Percentiles rank a stretch among this genome's conserved stretches.
Evolutionary conservation across 2,113 vertebrate genomes (phyloP).

Genomic region (Nanorana parkeri): DNA sequence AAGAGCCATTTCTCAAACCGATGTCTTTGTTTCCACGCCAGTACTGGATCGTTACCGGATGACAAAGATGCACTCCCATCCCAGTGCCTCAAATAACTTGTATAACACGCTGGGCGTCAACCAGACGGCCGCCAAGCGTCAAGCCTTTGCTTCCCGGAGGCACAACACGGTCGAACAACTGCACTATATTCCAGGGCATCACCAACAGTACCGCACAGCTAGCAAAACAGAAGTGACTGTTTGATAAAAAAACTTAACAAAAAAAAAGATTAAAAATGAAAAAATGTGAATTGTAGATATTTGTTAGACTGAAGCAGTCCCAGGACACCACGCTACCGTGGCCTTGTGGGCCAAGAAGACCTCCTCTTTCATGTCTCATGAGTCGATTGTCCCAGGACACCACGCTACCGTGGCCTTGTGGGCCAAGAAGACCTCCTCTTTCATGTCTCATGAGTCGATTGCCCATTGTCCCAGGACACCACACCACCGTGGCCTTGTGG

Average conservation of each 20-base stretch:
- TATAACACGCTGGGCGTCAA: constrained; percentile 91
- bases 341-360: constrained; percentile 75
- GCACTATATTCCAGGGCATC: constrained; percentile 92
- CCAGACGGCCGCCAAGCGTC: constrained; percentile 92
- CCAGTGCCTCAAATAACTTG: constrained; percentile 95
- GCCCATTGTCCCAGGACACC: too few relatives aligned
- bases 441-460: too few relatives aligned
- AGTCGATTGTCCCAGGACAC: too few relatives aligned
- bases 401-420: too few relatives aligned
- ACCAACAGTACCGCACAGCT: constrained; percentile 94
- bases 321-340: constrained; percentile 67
- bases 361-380: constrained; percentile 69
- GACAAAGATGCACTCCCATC: constrained; percentile 99
- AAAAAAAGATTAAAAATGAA: constrained; percentile 42
- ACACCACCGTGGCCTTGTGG: too few relatives aligned
- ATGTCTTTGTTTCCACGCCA: constrained; percentile 94
- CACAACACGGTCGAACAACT: constrained; percentile 98
- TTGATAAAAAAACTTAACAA: constrained; percentile 68
- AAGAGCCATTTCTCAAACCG: constrained; percentile 92
- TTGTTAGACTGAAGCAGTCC: constrained; percentile 67
- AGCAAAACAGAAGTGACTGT: constrained; percentile 99
- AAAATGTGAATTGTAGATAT: constrained; percentile 64
- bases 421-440: too few relatives aligned
- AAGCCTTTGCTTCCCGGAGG: constrained; percentile 94
- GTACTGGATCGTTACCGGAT: constrained; percentile 96